phyloP scores from a whole-genome alignment of 1,140 invertebrate species.

The Drosophila subobscura region DNA sequence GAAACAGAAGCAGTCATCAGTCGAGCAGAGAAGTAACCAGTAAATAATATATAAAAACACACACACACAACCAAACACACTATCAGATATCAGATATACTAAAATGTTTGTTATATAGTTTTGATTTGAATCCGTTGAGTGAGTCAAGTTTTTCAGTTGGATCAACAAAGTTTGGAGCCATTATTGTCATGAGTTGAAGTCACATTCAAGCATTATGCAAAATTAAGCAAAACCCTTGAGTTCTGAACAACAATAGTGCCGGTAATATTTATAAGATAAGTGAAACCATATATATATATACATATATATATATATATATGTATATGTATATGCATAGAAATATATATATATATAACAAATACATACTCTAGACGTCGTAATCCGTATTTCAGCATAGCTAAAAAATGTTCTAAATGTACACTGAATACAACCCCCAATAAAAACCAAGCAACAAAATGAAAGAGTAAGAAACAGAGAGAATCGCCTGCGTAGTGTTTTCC shows the following conservation, averaged over 20 bases:
- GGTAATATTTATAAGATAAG: slow-evolving; percentile 73
- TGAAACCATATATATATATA: slow-evolving; percentile 65
- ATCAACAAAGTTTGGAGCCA: slow-evolving; percentile 56
- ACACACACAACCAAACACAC: slow-evolving; percentile 12
- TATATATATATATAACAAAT: slow-evolving; percentile 56
- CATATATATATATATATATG: slow-evolving; percentile 67
- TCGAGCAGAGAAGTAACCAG: slow-evolving; percentile 23
- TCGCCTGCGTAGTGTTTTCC: slow-evolving; percentile 60
- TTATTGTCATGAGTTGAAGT: slow-evolving; percentile 34
- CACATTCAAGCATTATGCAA: slow-evolving; percentile 24
- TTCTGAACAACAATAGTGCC: slow-evolving; percentile 81
- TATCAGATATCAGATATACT: slow-evolving; percentile 1
- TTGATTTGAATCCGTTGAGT: slow-evolving; percentile 30
- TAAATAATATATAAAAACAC: slow-evolving; percentile 22
- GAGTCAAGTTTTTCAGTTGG: slow-evolving; percentile 42
- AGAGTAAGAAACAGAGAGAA: slow-evolving; percentile 16
- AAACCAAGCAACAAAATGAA: slow-evolving; percentile 56
- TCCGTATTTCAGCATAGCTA: slow-evolving; percentile 71
- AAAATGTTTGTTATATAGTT: slow-evolving; percentile 16
- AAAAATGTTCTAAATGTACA: slow-evolving; percentile 76
- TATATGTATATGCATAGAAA: slow-evolving; percentile 57
- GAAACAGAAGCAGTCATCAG: slow-evolving; percentile 16
- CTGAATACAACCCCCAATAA: slow-evolving; percentile 55
- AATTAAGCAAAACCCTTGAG: slow-evolving; percentile 46
- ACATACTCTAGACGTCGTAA: slow-evolving; percentile 68